These are phyloP conservation scores for Argyrosomus japonicus DNA, from an alignment of 2,113 vertebrate species.

Conservation along the genomic window DNA sequence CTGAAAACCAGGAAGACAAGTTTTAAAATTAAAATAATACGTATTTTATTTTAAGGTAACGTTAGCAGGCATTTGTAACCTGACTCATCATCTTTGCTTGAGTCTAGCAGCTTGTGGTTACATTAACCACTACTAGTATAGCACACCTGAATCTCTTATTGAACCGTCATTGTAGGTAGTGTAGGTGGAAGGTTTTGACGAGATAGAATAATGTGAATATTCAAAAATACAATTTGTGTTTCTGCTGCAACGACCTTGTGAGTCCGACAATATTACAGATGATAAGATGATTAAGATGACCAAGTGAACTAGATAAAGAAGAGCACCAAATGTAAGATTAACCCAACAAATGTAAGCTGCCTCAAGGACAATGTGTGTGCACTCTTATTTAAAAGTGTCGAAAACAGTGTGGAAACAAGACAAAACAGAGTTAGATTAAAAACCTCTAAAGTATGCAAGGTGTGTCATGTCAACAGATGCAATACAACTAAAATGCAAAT, in stretches of 20 bases:
- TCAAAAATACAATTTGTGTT: background rate
- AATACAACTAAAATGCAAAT: background rate
- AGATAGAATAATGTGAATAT: no score
- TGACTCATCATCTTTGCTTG: no score
- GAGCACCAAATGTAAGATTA: no score
- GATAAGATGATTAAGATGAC: background rate
- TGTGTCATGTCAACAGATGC: background rate
- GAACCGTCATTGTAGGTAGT: no score
- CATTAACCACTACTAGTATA: no score
- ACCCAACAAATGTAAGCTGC: background rate
- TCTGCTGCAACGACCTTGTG: background rate
- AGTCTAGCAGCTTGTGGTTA: no score
- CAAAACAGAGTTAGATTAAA: background rate
- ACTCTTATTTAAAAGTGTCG: background rate
- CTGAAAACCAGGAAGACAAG: no score
- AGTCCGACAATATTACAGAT: background rate
- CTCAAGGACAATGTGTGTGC: background rate
- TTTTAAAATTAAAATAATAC: no score
- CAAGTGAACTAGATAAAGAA: background rate
- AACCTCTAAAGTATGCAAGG: background rate
- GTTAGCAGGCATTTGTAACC: no score
- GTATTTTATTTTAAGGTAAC: no score
- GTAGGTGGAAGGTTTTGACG: no score
- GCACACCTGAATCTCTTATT: no score
- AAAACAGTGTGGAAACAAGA: background rate